Percentiles rank a stretch among this genome's conserved stretches.
Conservation (phyloP, 2,888 invertebrate genomes). For the Glyphotaelius pellucidus region DNA sequence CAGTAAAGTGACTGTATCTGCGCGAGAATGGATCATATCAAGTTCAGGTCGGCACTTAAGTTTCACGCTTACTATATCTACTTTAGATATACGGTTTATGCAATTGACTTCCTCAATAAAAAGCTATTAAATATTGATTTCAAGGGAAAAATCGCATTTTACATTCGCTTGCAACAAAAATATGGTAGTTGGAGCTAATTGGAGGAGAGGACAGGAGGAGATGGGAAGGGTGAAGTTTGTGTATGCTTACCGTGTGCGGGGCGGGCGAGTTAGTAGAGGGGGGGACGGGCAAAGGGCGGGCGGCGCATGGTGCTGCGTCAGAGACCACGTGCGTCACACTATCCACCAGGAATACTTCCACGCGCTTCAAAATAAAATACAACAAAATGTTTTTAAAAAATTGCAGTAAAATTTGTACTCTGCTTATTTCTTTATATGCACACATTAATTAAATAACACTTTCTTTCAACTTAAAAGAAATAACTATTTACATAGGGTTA, state of each 20-base stretch:
- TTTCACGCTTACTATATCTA: neutral
- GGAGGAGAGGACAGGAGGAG: neutral
- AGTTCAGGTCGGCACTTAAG: no score
- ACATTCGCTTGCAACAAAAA: neutral
- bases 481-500: no score
- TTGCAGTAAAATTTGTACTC: neutral
- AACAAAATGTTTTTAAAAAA: neutral
- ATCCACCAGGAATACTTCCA: slow-evolving; percentile 80
- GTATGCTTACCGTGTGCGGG: slow-evolving; percentile 46
- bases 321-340: slow-evolving; percentile 80
- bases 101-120: neutral
- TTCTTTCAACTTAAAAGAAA: no score
- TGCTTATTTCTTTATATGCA: no score
- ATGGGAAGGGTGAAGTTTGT: neutral
- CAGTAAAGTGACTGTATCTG: no score
- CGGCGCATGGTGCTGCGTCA: slow-evolving; percentile 69
- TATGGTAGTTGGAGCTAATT: neutral
- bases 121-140: neutral
- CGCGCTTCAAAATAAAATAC: slow-evolving; percentile 73
- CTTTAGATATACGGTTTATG: neutral
- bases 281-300: slow-evolving; percentile 35
- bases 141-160: neutral
- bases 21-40: no score
- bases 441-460: no score
- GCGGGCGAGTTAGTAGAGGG: slow-evolving; percentile 38